phyloP scores from a whole-genome alignment of 1,140 invertebrate genomes.

The Cardiocondyla obscurior region DNA sequence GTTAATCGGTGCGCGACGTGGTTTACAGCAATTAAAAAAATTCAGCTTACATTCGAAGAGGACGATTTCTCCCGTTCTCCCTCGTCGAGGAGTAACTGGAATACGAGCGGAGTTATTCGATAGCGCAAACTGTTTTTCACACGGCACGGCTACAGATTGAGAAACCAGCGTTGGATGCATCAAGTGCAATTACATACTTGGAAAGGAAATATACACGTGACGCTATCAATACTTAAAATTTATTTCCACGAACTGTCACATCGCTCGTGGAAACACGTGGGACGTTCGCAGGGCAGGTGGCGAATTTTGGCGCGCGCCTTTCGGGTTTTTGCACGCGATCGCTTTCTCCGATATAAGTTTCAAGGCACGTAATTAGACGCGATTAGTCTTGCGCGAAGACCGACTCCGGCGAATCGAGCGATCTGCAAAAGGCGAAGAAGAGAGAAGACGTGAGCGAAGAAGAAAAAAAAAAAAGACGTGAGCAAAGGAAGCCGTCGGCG shows the following conservation, averaged over 20 bases:
- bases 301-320: background rate
- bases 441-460: background rate
- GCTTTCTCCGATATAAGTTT: conserved; percentile 5
- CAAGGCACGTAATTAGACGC: conserved; percentile 16
- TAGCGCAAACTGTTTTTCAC: background rate
- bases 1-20: background rate
- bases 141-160: background rate
- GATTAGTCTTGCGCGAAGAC: background rate
- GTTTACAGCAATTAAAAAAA: background rate
- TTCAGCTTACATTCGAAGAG: background rate
- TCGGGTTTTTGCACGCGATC: background rate
- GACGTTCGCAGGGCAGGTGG: conserved; percentile 32
- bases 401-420: background rate
- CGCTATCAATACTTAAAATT: background rate
- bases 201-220: background rate
- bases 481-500: conserved; percentile 5
- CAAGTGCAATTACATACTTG: too few species aligned
- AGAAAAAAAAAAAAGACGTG: background rate
- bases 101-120: background rate
- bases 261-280: background rate
- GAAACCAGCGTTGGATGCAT: background rate
- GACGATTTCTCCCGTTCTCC: background rate
- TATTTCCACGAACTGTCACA: background rate
- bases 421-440: background rate
- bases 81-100: background rate